Conservation (phyloP, 1,140 invertebrate genomes). For the Platorchestia sp. region DNA sequence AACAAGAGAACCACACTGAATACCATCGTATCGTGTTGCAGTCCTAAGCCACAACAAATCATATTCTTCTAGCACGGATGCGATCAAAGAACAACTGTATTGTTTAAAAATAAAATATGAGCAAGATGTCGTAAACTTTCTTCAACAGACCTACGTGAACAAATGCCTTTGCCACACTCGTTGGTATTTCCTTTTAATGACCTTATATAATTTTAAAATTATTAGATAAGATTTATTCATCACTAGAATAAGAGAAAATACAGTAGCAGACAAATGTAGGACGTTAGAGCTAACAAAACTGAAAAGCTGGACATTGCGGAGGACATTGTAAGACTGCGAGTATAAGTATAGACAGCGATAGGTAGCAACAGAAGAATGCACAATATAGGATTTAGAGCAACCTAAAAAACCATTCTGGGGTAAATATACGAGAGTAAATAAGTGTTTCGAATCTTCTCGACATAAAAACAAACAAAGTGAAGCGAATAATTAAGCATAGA, state of each 20-base stretch:
- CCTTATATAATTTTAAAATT: neutral
- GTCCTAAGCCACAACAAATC: too few species aligned
- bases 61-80: too few species aligned
- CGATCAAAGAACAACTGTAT: neutral
- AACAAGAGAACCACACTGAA: neutral
- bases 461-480: neutral
- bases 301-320: neutral
- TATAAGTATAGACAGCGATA: neutral
- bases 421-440: neutral
- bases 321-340: neutral
- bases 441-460: neutral
- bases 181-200: neutral
- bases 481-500: neutral
- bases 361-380: neutral
- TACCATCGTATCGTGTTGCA: too few species aligned
- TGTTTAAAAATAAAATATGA: neutral
- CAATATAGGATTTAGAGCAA: neutral
- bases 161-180: neutral
- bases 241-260: too few species aligned
- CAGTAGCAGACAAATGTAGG: neutral
- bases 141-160: neutral
- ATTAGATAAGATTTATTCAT: too few species aligned
- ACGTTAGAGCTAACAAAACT: neutral
- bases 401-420: neutral
- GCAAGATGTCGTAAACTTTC: neutral